Base-by-base conservation (phyloP, 2,888 invertebrate genomes). In the Xanthorhoe designata region DNA sequence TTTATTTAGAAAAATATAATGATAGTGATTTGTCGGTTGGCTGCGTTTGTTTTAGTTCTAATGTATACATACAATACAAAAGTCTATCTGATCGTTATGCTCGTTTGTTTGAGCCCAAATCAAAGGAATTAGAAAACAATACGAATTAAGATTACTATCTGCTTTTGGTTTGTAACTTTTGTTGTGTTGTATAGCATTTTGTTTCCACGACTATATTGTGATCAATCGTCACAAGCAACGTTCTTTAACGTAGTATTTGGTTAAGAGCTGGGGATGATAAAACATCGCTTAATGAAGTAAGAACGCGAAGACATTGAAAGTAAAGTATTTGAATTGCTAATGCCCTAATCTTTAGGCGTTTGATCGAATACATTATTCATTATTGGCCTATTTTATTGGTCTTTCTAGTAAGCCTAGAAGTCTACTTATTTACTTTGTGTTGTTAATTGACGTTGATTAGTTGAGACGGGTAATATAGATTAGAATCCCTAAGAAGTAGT, bases 311-410 rank as follows among this genome's bases (percentile, higher is more conserved):
- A 50, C 35, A 38, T 38, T 35, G 38, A 19, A 59, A 51, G 19
- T 38, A 35, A 59, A 51, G 9, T 47, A 47, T 29, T 56, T 59
- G 58, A 59, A 59, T 59, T 59, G 58, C 58, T 59, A 59, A 59
- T 59, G 19, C 8, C n/a, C 29, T 50, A 59, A 59, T 51, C 58
- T 18, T 51, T 49, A 49, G 19, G 58, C 50, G 58, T 59, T 59
- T 59, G 50, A 59, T 59, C 38, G 49, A 59, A 45, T 59, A 51
- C 58, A 59, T 59, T 59, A 59, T 59, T 59, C 58, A 59, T 59
- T 50, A 38, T 32, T 49, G 18, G 57, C 57, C 32, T 47, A 49
- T 50, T 18, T 18, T 49, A 50, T 29, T 49, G 32, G 49, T 35
- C 35, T 49, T 32, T 51, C 13, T 24, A n/a, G 51, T 7, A 51